Evolutionary conservation across 2,113 vertebrate species (phyloP).

Genomic region (Cathartes aura): DNA sequence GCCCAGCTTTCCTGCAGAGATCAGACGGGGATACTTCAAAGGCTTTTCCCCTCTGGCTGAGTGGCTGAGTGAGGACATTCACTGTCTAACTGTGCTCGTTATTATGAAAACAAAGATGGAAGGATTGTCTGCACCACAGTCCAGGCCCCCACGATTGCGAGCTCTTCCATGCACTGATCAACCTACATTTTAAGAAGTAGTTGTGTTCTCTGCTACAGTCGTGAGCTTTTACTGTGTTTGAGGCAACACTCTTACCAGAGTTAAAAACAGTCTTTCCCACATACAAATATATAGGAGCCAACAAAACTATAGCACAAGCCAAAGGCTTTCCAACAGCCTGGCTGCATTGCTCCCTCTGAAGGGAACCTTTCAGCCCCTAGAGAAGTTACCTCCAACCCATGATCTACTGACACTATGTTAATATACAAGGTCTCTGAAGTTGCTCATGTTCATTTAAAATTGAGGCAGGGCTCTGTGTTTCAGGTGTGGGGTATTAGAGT

Average conservation of each 20-base stretch:
- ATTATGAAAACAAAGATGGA: background rate
- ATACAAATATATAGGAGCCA: background rate
- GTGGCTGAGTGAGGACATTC: background rate
- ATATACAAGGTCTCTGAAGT: background rate
- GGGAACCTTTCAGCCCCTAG: background rate
- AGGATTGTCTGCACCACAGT: background rate
- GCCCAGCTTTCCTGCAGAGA: background rate
- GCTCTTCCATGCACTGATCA: background rate
- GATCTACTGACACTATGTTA: background rate
- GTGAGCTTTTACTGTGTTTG: background rate
- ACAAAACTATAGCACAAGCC: accelerated
- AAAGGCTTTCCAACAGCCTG: background rate
- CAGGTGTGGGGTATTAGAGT: background rate
- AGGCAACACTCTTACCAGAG: background rate
- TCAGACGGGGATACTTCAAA: background rate
- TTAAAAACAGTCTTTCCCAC: background rate
- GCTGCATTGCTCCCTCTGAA: background rate
- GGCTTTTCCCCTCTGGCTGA: background rate
- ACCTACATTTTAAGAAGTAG: background rate
- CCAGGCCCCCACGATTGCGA: accelerated
- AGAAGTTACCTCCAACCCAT: background rate
- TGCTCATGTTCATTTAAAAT: background rate
- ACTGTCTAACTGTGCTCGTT: background rate
- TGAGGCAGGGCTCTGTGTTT: background rate
- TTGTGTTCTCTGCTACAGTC: background rate